Evolutionary conservation across 2,113 vertebrate genomes (phyloP).

Genomic region (Glareola pratincola): DNA sequence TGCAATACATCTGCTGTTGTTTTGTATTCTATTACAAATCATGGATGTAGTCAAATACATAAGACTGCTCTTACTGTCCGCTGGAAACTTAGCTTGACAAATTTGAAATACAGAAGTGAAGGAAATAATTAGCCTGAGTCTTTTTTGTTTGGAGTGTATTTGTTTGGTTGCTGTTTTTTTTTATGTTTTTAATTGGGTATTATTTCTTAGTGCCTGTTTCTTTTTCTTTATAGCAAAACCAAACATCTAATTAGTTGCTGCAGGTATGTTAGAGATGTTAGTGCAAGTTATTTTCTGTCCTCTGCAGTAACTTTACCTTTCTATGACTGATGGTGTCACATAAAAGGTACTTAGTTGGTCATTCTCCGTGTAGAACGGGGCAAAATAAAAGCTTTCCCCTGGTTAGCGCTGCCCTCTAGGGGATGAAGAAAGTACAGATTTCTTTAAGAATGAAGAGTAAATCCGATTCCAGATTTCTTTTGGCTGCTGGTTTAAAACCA

Average conservation of each 20-base stretch:
- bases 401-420: conserved; percentile 77
- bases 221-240: neutral
- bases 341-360: neutral
- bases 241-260: neutral
- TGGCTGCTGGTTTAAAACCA: neutral
- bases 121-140: neutral
- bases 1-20: neutral
- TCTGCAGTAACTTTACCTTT: neutral
- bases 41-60: neutral
- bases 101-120: neutral
- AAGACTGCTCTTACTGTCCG: neutral
- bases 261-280: neutral
- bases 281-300: neutral
- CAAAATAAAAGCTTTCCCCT: neutral
- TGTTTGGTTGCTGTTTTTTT: neutral
- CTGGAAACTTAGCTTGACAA: neutral
- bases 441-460: neutral
- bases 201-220: neutral
- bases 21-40: neutral
- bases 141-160: neutral
- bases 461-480: neutral
- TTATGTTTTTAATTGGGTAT: neutral
- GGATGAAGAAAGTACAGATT: conserved; percentile 23
- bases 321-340: neutral
- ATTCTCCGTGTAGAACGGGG: neutral